Percentiles rank a stretch among this genome's conserved stretches.
Conservation (phyloP, 1,140 invertebrate species). For the Trichogramma pretiosum region DNA sequence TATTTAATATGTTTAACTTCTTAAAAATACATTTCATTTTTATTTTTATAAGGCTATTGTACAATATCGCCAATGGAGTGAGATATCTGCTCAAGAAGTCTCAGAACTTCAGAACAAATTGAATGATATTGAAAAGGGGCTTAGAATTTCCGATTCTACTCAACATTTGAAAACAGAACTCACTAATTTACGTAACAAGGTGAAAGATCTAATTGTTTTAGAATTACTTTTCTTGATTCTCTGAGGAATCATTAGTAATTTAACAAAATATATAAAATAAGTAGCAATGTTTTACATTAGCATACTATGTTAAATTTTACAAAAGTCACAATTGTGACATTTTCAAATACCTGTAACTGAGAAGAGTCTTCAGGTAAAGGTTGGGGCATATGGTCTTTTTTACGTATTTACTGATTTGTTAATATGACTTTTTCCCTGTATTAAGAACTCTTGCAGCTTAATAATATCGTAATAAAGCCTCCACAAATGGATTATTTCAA, state of each 20-base stretch:
- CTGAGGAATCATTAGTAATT: too few species aligned
- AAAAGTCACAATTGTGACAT: constrained; percentile 36
- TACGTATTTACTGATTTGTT: constrained; percentile 43
- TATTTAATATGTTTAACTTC: too few species aligned
- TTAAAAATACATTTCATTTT: too few species aligned
- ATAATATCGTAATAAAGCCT: constrained; percentile 38
- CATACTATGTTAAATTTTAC: too few species aligned
- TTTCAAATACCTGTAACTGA: constrained; percentile 46
- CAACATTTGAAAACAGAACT: constrained; percentile 61
- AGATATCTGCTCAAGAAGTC: constrained; percentile 61
- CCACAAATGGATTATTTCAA: too few species aligned
- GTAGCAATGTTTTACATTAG: too few species aligned
- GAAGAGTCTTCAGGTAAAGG: constrained; percentile 44
- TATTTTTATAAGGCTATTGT: constrained; percentile 44
- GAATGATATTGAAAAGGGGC: constrained; percentile 56
- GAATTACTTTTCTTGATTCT: too few species aligned
- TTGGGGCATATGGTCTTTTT: constrained; percentile 42
- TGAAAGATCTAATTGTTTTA: too few species aligned
- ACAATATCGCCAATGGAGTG: constrained; percentile 66
- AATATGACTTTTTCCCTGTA: constrained; percentile 39
- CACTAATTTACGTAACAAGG: constrained; percentile 43
- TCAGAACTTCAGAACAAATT: constrained; percentile 63
- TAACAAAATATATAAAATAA: too few species aligned
- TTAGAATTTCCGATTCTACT: constrained; percentile 60
- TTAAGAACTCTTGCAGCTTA: constrained; percentile 39